Conservation (phyloP, 1,140 invertebrate species). For the Mycetomoellerius zeteki region DNA sequence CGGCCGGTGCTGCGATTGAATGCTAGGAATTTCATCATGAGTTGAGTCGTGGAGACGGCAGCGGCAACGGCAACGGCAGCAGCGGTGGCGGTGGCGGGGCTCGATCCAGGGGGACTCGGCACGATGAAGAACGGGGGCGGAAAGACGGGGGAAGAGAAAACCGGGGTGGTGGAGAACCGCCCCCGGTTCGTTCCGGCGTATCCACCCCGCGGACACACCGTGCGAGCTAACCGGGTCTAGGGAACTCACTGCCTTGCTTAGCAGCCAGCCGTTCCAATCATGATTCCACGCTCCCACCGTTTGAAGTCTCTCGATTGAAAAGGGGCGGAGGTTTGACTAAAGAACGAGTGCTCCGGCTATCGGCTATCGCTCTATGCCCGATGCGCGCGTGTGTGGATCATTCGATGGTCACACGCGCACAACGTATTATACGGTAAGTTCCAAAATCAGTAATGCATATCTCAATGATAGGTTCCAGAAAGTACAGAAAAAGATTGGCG, state of each 20-base stretch:
- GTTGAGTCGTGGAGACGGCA: conserved; percentile 82
- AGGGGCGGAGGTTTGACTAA: conserved; percentile 87
- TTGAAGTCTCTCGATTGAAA: conserved; percentile 88
- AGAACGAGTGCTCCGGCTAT: conserved; percentile 85
- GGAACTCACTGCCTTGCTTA: conserved; percentile 84
- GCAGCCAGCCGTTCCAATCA: conserved; percentile 86
- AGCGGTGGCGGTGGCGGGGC: conserved; percentile 71
- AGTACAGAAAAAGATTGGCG: background rate
- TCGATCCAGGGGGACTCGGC: conserved; percentile 72
- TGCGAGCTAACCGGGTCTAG: conserved; percentile 59
- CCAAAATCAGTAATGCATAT: background rate
- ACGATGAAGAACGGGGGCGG: conserved; percentile 36
- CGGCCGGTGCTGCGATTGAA: conserved; percentile 86
- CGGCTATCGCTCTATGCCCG: conserved; percentile 75
- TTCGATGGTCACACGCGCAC: conserved; percentile 22
- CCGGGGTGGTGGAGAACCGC: conserved; percentile 75
- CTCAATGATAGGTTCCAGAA: background rate
- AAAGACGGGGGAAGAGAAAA: conserved; percentile 69
- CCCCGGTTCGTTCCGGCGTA: conserved; percentile 78
- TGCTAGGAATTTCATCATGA: conserved; percentile 87
- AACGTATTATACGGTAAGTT: conserved; percentile 30
- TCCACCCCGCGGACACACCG: conserved; percentile 58
- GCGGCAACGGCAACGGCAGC: conserved; percentile 29
- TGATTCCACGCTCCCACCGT: conserved; percentile 86
- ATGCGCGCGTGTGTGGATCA: conserved; percentile 33